phyloP scores from a whole-genome alignment of 2,888 invertebrate genomes.

The Pollenia angustigena region DNA sequence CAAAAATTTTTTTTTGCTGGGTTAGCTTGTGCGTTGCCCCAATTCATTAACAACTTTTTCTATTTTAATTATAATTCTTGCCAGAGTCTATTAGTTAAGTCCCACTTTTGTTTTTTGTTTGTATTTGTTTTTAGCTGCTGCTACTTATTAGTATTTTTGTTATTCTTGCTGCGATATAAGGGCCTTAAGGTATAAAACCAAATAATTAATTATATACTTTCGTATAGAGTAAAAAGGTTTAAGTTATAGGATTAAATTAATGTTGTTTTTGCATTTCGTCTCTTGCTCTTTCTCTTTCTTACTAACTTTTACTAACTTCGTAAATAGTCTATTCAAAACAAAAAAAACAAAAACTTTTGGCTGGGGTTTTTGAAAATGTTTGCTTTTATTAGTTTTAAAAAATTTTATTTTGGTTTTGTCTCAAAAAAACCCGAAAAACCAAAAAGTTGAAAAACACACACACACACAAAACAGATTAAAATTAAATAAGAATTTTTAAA shows the following conservation, averaged over 20 bases:
- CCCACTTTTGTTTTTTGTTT: background rate
- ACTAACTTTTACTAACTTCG: background rate
- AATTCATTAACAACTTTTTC: slow-evolving; percentile 9
- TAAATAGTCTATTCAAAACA: no score
- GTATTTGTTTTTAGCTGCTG: background rate
- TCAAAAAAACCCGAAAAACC: background rate
- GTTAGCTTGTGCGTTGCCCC: no score
- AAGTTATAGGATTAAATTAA: background rate
- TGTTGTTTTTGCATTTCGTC: background rate
- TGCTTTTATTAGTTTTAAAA: no score
- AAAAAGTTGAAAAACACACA: background rate
- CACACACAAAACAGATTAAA: slow-evolving; percentile 8
- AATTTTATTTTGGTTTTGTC: background rate
- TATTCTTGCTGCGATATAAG: background rate
- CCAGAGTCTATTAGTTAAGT: slow-evolving; percentile 13
- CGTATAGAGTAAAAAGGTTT: background rate
- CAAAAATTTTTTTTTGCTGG: no score
- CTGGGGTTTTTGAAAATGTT: no score
- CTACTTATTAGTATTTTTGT: background rate
- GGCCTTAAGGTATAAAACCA: background rate
- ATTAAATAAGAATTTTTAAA: background rate
- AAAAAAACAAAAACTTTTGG: no score
- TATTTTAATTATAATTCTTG: background rate
- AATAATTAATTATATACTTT: slow-evolving; percentile 5
- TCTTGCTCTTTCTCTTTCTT: no score